Evolutionary conservation across 1,140 invertebrate species (phyloP), one percentile per base, ranked within the genome.

Genomic region (Plodia interpunctella): DNA sequence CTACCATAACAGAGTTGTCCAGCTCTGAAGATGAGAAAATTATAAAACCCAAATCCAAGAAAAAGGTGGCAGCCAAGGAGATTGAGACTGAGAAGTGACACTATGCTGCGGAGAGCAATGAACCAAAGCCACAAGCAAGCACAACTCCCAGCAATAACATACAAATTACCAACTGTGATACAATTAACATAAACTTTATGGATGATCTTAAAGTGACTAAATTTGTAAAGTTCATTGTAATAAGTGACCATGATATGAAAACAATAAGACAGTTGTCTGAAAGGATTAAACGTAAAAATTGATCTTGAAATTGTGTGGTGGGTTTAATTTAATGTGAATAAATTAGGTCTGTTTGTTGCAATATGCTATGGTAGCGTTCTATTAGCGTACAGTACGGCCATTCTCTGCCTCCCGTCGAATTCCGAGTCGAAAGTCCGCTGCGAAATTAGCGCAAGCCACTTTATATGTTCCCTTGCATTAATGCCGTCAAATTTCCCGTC

Each of bases 71-170:
- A 15, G 50, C 5, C 44, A 80, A 66, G 61, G 63, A 67, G 18
- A 19, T 67, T 0, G 78, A 85, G 13, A 28, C 38, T 13, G 82
- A 87, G 1, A 87, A 87, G 84, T 87, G 84, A 87, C 84, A 74
- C 50, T 28, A 49, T 57, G 25, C 65, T 56, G 17, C 28, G 15
- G 10, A 25, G 17, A 44, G 49, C 53, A 49, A 38, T 53, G 49
- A 59, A 53, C 15, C 57, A 65, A 57, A 57, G 49, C 49, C 53
- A 62, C 58, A 63, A 62, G 44, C 61, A 64, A 59, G 60, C 51
- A 35, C 52, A 67, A 60, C 32, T 67, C 65, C 58, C 55, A 68
- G 28, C 59, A 65, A 21, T 52, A 64, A 28, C 53, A 52, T 30
- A 62, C 60, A 65, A 50, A 44, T 11, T 11, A 11, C 8, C 8